These are phyloP conservation scores for Perizoma affinitatum DNA, from an alignment of 2,888 invertebrate species.

Conservation along the genomic window DNA sequence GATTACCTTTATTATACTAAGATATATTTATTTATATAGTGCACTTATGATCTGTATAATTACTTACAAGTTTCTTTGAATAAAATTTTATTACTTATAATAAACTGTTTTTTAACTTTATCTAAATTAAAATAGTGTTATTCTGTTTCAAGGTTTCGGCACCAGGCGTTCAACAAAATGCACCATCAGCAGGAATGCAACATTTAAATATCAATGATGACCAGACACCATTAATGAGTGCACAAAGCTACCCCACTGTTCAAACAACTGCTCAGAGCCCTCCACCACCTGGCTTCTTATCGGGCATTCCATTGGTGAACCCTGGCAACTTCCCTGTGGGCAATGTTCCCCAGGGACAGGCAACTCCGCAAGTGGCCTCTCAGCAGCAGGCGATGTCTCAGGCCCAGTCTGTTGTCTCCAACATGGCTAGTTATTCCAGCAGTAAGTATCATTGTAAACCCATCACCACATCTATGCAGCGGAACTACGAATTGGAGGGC, in stretches of 20 bases:
- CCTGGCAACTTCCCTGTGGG: conserved; percentile 59
- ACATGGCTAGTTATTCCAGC: conserved; percentile 77
- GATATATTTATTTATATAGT: no score
- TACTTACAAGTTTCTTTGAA: no score
- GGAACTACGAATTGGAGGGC: no score
- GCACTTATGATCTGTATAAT: no score
- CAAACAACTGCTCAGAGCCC: conserved; percentile 44
- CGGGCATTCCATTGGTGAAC: conserved; percentile 81
- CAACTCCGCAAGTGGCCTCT: conserved; percentile 26
- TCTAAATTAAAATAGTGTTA: neutral
- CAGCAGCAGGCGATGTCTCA: conserved; percentile 57
- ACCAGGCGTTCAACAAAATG: conserved; percentile 45
- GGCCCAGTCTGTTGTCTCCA: conserved; percentile 72
- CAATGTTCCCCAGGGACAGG: conserved; percentile 33
- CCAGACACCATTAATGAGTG: conserved; percentile 55
- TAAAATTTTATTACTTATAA: no score
- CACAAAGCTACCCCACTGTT: conserved; percentile 45
- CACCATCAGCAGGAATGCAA: conserved; percentile 51
- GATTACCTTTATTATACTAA: no score
- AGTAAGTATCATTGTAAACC: conserved; percentile 61
- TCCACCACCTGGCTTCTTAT: conserved; percentile 72
- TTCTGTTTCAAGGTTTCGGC: conserved; percentile 52
- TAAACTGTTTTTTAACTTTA: no score
- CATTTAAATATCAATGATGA: conserved; percentile 63
- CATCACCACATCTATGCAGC: no score